phyloP scores from a whole-genome alignment of 2,888 invertebrate species.

The Trissoscelio sp. region DNA sequence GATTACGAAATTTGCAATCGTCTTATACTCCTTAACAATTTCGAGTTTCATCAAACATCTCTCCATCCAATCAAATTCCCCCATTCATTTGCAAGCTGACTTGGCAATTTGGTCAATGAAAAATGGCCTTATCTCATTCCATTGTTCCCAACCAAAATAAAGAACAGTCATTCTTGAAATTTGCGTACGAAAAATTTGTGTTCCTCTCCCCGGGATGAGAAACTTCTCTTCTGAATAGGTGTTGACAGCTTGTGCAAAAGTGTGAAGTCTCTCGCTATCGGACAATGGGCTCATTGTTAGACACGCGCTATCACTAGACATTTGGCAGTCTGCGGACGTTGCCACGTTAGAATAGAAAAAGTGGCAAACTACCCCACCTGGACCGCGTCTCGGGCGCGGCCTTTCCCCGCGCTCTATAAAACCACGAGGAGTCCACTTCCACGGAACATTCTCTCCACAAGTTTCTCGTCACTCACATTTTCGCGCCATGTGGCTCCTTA shows the following conservation, averaged over 20 bases:
- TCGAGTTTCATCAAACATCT: no score
- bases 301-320: conserved; percentile 46
- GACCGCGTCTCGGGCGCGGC: conserved; percentile 79
- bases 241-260: conserved; percentile 35
- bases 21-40: no score
- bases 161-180: conserved; percentile 6
- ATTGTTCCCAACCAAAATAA: background rate
- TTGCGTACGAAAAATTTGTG: background rate
- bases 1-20: no score
- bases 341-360: no score
- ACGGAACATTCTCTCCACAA: conserved; percentile 81
- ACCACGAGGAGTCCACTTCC: conserved; percentile 79
- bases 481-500: conserved; percentile 81
- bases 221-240: conserved; percentile 24
- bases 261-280: conserved; percentile 43
- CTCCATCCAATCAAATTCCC: no score
- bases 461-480: conserved; percentile 79
- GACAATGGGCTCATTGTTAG: conserved; percentile 64
- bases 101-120: background rate
- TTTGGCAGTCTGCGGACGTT: conserved; percentile 66
- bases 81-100: background rate
- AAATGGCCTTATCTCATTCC: background rate
- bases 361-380: conserved; percentile 80
- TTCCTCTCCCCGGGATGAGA: conserved; percentile 22
- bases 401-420: conserved; percentile 83